A percentile compares a stretch with the other conserved stretches of the same genome.
These are phyloP conservation scores for Drosophila nr. perissopoda DNA, from an alignment of 2,888 invertebrate genomes.

Conservation along the genomic window DNA sequence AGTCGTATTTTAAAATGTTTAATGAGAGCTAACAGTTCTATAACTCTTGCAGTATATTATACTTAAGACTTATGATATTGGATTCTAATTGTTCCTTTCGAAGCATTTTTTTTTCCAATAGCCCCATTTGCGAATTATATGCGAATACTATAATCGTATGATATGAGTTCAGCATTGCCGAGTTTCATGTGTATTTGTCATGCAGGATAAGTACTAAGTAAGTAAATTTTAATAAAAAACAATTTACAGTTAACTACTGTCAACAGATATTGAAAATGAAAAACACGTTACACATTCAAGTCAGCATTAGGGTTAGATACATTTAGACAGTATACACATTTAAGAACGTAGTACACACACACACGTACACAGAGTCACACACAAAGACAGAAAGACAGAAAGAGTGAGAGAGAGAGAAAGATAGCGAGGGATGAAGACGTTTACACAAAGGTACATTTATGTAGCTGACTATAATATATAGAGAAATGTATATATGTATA, in stretches of 20 bases:
- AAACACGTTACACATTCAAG: conserved; percentile 57
- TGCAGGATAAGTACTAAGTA: conserved; percentile 58
- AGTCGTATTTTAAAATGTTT: conserved; percentile 41
- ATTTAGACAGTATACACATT: conserved; percentile 47
- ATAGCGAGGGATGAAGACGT: conserved; percentile 11
- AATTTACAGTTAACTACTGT: conserved; percentile 59
- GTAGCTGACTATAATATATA: conserved; percentile 47
- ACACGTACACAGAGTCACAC: conserved; percentile 14
- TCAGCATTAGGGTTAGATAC: conserved; percentile 51
- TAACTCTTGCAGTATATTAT: conserved; percentile 29
- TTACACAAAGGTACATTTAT: conserved; percentile 27
- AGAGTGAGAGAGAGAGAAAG: neutral
- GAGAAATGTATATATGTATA: conserved; percentile 49
- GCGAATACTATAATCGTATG: conserved; percentile 23
- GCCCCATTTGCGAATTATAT: conserved; percentile 23
- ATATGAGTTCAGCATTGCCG: conserved; percentile 38
- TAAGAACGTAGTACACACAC: conserved; percentile 35
- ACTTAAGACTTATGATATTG: conserved; percentile 43
- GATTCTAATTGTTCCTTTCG: neutral
- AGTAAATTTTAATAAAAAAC: conserved; percentile 36
- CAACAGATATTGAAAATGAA: conserved; percentile 52
- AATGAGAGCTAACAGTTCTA: conserved; percentile 31
- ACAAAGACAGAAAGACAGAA: conserved; percentile 15
- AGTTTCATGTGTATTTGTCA: conserved; percentile 41
- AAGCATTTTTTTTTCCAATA: conserved; percentile 8